Evolutionary conservation across 2,797 vertebrate species (phyloP).

Genomic region (Sylvilagus floridanus): DNA sequence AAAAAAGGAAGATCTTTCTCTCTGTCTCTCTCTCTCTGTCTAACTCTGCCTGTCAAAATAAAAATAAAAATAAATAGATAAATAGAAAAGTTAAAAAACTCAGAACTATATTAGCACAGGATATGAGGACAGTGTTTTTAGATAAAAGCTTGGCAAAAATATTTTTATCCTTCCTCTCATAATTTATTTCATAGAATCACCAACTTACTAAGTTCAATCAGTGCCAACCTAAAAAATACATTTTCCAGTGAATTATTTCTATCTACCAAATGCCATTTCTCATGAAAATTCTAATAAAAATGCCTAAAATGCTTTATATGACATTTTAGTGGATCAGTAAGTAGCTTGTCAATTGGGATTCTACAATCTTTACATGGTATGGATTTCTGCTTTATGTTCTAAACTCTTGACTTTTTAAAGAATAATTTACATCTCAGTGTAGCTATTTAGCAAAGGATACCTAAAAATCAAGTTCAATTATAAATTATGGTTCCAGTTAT

Average conservation of each 20-base stretch:
- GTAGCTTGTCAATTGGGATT: conserved; percentile 66
- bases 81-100: neutral
- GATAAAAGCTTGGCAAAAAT: neutral
- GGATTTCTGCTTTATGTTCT: conserved; percentile 71
- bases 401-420: conserved; percentile 72
- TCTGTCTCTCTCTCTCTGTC: too few relatives aligned
- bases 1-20: too few relatives aligned
- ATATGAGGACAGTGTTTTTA: neutral
- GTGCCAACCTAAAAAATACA: conserved; percentile 45
- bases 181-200: conserved; percentile 53
- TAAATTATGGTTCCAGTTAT: conserved; percentile 62
- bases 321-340: conserved; percentile 72
- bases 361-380: conserved; percentile 75
- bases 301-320: conserved; percentile 66
- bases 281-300: conserved; percentile 75
- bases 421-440: conserved; percentile 39
- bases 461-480: conserved; percentile 65
- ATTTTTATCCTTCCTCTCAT: neutral
- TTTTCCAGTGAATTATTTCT: conserved; percentile 57
- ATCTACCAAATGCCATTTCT: conserved; percentile 61
- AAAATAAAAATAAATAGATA: too few relatives aligned
- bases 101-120: neutral
- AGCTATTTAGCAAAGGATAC: conserved; percentile 63
- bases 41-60: too few relatives aligned
- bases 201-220: conserved; percentile 56